These are phyloP conservation scores for Anarhynchus alexandrinus DNA, from an alignment of 2,113 vertebrate species.

Conservation along the genomic window DNA sequence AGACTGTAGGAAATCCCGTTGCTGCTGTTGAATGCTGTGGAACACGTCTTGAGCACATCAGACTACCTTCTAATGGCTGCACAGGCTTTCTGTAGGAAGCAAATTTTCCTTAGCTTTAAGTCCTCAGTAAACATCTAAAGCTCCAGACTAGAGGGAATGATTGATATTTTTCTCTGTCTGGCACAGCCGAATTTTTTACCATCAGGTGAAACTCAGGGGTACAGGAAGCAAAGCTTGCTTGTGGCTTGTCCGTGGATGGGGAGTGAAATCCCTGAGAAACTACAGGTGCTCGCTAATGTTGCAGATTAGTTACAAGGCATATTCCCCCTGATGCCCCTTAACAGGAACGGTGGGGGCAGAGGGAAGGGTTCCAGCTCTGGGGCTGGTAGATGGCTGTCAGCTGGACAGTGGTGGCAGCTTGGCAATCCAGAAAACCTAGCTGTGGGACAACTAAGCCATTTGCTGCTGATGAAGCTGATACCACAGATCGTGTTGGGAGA, in stretches of 20 bases:
- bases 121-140: neutral
- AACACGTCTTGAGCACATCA: neutral
- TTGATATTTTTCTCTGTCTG: neutral
- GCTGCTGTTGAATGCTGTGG: neutral
- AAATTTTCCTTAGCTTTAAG: neutral
- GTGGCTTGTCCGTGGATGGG: neutral
- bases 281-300: neutral
- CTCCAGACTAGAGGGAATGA: neutral
- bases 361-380: neutral
- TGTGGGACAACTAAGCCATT: neutral
- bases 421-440: neutral
- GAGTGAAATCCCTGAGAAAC: neutral
- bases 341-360: fast-evolving
- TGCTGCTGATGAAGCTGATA: neutral
- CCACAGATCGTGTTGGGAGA: neutral
- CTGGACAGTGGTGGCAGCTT: neutral
- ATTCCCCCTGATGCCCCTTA: neutral
- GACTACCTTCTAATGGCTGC: neutral
- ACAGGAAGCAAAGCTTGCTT: neutral
- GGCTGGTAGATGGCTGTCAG: neutral
- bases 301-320: neutral
- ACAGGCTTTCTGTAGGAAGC: neutral
- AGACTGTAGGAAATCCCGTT: neutral
- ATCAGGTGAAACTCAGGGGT: neutral
- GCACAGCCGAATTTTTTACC: neutral